phyloP scores from a whole-genome alignment of 2,888 invertebrate species.

The Kuschelorhynchus macadamiae region DNA sequence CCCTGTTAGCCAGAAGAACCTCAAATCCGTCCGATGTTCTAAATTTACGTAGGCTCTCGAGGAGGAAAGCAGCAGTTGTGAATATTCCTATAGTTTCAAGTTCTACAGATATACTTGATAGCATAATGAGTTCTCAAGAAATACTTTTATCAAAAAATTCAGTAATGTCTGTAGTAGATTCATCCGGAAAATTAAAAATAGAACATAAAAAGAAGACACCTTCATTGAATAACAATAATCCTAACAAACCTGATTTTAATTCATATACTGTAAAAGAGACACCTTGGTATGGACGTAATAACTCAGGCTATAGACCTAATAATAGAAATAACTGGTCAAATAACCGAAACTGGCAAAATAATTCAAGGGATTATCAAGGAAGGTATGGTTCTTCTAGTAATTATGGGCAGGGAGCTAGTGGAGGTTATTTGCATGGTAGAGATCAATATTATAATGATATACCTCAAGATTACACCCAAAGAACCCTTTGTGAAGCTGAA shows the following conservation, averaged over 20 bases:
- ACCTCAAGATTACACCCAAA: slow-evolving; percentile 62
- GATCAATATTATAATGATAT: slow-evolving; percentile 53
- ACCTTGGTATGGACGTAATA: slow-evolving; percentile 37
- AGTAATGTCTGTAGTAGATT: slow-evolving; percentile 71
- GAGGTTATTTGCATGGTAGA: slow-evolving; percentile 25
- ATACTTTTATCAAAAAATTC: slow-evolving; percentile 78
- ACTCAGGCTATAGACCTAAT: slow-evolving; percentile 40
- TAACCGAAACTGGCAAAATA: slow-evolving; percentile 49
- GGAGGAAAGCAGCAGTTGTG: slow-evolving; percentile 68
- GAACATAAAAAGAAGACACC: slow-evolving; percentile 56
- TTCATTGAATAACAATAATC: slow-evolving; percentile 33
- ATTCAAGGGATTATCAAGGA: slow-evolving; percentile 44
- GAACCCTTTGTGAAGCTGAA: slow-evolving; percentile 57
- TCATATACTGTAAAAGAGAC: slow-evolving; percentile 34
- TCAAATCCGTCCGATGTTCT: slow-evolving; percentile 68
- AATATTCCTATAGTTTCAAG: slow-evolving; percentile 65
- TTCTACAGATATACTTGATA: slow-evolving; percentile 76
- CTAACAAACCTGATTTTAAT: slow-evolving; percentile 41
- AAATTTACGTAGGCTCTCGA: slow-evolving; percentile 60
- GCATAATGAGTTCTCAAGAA: slow-evolving; percentile 80
- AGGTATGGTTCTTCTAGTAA: slow-evolving; percentile 6
- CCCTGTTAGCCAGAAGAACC: slow-evolving; percentile 62
- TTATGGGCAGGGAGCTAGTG: not conserved
- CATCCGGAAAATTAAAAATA: slow-evolving; percentile 76
- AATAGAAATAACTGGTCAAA: slow-evolving; percentile 48